A percentile compares a stretch with the other conserved stretches of the same genome.
phyloP scores from a whole-genome alignment of 2,888 invertebrate species.

The Shargacucullia verbasci region DNA sequence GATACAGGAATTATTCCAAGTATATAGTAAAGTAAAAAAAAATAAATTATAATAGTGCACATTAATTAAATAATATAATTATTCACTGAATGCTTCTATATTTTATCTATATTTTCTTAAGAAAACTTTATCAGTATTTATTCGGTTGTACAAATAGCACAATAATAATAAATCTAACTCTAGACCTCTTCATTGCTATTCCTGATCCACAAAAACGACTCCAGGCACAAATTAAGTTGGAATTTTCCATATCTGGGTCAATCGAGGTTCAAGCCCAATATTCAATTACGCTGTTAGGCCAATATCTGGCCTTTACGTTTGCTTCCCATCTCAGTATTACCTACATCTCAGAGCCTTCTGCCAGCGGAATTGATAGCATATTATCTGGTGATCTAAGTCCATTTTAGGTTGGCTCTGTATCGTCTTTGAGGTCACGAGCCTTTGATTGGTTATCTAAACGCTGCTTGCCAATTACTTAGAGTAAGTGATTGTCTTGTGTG shows the following conservation, averaged over 20 bases:
- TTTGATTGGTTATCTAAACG: conserved; percentile 82
- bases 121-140: too few species aligned
- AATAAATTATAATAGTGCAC: too few species aligned
- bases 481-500: conserved; percentile 83
- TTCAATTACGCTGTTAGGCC: conserved; percentile 81
- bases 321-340: conserved; percentile 78
- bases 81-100: too few species aligned
- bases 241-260: conserved; percentile 66
- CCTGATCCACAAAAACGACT: conserved; percentile 44
- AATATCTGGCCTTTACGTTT: conserved; percentile 75
- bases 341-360: conserved; percentile 60
- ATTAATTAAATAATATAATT: too few species aligned
- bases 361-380: conserved; percentile 54
- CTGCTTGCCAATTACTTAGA: conserved; percentile 84
- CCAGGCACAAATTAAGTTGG: conserved; percentile 61
- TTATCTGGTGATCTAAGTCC: conserved; percentile 36
- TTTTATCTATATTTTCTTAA: too few species aligned
- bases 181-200: conserved; percentile 32
- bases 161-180: conserved; percentile 31
- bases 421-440: conserved; percentile 70
- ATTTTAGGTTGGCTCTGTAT: conserved; percentile 40
- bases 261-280: conserved; percentile 64
- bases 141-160: conserved; percentile 19
- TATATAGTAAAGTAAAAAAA: too few species aligned
- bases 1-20: too few species aligned